These are phyloP conservation scores for Ia io DNA, from an alignment of 2,113 vertebrate species.

Conservation along the genomic window DNA sequence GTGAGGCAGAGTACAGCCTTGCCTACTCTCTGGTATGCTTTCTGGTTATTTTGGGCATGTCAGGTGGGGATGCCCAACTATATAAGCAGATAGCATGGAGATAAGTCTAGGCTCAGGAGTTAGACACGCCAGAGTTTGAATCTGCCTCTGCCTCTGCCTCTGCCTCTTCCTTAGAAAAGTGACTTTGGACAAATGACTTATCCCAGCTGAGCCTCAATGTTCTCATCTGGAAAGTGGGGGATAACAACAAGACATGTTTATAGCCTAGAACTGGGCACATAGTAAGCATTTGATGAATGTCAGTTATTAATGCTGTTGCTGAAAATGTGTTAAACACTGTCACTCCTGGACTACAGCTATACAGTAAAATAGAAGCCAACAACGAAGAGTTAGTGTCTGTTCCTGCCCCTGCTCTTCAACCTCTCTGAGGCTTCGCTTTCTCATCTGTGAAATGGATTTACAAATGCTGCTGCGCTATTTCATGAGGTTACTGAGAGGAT, in stretches of 20 bases:
- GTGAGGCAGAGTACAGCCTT: not conserved
- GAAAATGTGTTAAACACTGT: not conserved
- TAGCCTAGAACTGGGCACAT: not conserved
- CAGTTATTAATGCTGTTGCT: not conserved
- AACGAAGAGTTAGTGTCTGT: not conserved
- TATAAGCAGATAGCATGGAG: not conserved
- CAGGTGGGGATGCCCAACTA: not conserved
- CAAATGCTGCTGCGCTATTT: not conserved
- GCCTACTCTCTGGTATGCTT: not conserved
- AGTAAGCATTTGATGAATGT: not conserved
- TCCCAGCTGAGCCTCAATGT: not conserved
- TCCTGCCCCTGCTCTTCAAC: not conserved
- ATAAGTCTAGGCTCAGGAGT: not conserved
- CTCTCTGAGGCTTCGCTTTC: not conserved
- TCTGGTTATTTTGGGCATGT: not conserved
- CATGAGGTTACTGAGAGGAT: not conserved
- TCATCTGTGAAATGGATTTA: not conserved
- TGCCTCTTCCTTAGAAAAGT: not conserved
- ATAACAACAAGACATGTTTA: not conserved
- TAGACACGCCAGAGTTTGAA: not conserved
- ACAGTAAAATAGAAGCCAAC: not conserved
- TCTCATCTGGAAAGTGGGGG: not conserved
- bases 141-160: not conserved
- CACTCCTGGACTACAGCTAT: not conserved
- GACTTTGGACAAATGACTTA: not conserved